Evolutionary conservation across 2,113 vertebrate species (phyloP).

Genomic region (Phodopus roborovskii): DNA sequence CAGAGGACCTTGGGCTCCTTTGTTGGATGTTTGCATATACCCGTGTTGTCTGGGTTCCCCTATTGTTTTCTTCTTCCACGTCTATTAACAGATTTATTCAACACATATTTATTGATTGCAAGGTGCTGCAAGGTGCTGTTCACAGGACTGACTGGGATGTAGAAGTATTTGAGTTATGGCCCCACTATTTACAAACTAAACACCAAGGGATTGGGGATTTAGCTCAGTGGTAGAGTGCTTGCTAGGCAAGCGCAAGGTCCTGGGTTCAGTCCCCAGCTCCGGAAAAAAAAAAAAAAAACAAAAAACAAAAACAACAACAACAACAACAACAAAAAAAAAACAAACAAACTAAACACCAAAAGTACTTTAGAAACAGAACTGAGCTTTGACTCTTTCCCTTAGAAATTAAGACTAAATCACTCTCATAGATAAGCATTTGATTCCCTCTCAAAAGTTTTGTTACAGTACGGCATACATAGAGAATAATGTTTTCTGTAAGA

Average conservation of each 20-base stretch:
- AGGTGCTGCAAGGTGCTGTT: background rate
- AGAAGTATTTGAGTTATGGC: background rate
- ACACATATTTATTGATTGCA: background rate
- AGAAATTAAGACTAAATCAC: background rate
- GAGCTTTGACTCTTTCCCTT: background rate
- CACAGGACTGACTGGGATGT: background rate
- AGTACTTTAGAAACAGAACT: background rate
- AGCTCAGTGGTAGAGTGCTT: too few relatives aligned
- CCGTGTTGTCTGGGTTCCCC: background rate
- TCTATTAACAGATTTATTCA: background rate
- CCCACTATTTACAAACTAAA: background rate
- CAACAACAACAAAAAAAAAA: too few relatives aligned
- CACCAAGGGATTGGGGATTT: too few relatives aligned
- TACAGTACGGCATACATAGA: background rate
- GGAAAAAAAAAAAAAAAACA: too few relatives aligned
- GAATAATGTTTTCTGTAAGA: background rate
- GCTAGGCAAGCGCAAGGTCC: too few relatives aligned
- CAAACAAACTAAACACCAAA: background rate
- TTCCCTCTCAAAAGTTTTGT: background rate
- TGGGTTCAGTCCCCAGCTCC: too few relatives aligned
- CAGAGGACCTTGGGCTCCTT: background rate
- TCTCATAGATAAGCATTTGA: background rate
- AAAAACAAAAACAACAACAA: too few relatives aligned
- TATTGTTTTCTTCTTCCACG: background rate
- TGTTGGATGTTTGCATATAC: background rate